phyloP scores from a whole-genome alignment of 2,113 vertebrate genomes.

The Heterotis niloticus region DNA sequence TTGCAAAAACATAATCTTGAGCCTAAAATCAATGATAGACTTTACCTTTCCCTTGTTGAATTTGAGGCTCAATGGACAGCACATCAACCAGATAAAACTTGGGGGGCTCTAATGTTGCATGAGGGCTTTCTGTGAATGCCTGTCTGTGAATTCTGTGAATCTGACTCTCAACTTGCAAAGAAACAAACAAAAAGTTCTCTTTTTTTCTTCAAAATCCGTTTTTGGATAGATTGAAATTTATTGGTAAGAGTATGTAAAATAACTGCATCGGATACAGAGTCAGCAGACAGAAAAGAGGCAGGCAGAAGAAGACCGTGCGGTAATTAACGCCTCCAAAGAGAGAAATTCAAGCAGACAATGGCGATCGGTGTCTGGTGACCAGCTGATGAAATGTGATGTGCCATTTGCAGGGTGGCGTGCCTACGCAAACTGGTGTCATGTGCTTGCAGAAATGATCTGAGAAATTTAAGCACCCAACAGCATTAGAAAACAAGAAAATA shows the following conservation, averaged over 20 bases:
- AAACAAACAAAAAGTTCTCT: background rate
- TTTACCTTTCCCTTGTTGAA: too few relatives aligned
- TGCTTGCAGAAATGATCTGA: conserved; percentile 11
- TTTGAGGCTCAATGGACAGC: too few relatives aligned
- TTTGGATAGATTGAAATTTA: too few relatives aligned
- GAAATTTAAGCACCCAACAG: conserved; percentile 4
- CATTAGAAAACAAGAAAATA: conserved; percentile 6
- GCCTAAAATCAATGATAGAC: too few relatives aligned
- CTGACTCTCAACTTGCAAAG: too few relatives aligned
- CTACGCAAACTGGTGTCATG: conserved; percentile 6
- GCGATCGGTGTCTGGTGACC: background rate
- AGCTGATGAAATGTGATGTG: conserved; percentile 7
- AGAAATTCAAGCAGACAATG: conserved; percentile 3
- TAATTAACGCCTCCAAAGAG: too few relatives aligned
- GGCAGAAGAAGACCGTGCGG: background rate
- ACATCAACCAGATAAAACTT: too few relatives aligned
- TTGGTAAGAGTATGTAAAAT: background rate
- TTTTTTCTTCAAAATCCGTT: background rate
- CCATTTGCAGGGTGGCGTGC: conserved; percentile 19
- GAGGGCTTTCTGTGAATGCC: too few relatives aligned
- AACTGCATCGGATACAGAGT: background rate
- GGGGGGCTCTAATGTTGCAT: too few relatives aligned
- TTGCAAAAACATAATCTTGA: too few relatives aligned
- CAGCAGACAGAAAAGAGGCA: background rate
- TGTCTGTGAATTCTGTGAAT: too few relatives aligned